Percentiles rank a stretch among this genome's conserved stretches.
Conservation (phyloP, 2,113 vertebrate genomes). For the Chroicocephalus ridibundus region DNA sequence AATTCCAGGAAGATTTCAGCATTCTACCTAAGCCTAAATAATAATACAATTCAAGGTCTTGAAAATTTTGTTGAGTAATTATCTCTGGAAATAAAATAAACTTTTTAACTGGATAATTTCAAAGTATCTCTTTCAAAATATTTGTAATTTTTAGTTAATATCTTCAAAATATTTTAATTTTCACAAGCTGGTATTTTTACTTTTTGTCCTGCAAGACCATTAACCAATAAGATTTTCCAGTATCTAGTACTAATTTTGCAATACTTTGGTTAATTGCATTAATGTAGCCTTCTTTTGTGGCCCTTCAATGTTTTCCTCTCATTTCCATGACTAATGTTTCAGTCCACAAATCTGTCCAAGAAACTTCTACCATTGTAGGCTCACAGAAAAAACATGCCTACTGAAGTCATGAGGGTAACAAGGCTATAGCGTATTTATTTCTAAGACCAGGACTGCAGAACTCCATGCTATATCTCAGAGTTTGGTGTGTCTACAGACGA, state of each 20-base stretch:
- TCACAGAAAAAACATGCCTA: neutral
- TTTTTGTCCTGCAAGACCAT: neutral
- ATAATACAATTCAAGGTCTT: neutral
- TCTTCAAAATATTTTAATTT: neutral
- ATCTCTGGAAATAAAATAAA: neutral
- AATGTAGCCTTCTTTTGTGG: neutral
- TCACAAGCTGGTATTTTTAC: neutral
- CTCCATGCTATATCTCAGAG: neutral
- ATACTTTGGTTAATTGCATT: neutral
- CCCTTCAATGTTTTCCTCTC: neutral
- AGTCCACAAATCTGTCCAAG: neutral
- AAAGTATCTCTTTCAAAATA: neutral
- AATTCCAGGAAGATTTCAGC: neutral
- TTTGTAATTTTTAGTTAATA: neutral
- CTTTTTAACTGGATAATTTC: neutral
- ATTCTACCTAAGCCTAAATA: neutral
- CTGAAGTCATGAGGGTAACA: neutral
- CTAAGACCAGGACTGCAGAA: neutral
- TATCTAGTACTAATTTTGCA: neutral
- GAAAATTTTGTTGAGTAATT: neutral
- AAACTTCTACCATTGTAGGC: neutral
- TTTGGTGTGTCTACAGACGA: neutral
- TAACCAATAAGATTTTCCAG: neutral
- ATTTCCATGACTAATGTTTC: neutral
- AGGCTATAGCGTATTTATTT: neutral